These are phyloP conservation scores for Argyra leucocephala DNA, from an alignment of 2,888 invertebrate species.

Conservation along the genomic window DNA sequence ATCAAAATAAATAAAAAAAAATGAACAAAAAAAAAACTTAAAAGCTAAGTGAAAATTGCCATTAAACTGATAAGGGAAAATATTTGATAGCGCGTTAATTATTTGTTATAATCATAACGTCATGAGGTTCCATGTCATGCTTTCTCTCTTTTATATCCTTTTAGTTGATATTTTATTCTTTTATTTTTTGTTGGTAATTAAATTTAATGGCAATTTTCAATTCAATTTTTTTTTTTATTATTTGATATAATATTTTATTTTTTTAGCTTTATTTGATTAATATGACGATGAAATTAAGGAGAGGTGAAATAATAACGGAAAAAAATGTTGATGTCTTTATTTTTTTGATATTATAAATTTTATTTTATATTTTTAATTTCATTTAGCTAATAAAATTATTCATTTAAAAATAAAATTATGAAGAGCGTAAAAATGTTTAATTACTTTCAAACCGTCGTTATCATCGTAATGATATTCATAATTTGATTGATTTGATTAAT, in stretches of 20 bases:
- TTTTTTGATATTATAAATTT: too few relatives aligned
- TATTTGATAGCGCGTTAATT: background rate
- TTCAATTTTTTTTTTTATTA: background rate
- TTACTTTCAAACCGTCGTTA: too few relatives aligned
- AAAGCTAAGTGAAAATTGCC: slow-evolving; percentile 6
- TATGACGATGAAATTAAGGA: background rate
- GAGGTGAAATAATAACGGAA: too few relatives aligned
- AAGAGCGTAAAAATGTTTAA: too few relatives aligned
- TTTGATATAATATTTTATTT: too few relatives aligned
- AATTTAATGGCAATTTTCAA: background rate
- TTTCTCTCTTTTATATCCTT: background rate
- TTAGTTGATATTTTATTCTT: background rate
- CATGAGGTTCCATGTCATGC: background rate
- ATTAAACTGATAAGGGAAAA: slow-evolving; percentile 4
- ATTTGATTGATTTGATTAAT: too few relatives aligned
- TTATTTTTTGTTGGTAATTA: background rate
- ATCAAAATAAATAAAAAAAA: background rate
- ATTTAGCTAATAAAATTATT: too few relatives aligned
- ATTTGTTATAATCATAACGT: background rate
- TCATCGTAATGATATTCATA: too few relatives aligned
- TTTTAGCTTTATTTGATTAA: too few relatives aligned
- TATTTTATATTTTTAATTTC: too few relatives aligned
- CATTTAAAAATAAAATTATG: too few relatives aligned
- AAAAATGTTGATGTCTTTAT: too few relatives aligned
- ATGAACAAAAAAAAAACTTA: background rate